phyloP scores from a whole-genome alignment of 2,888 invertebrate species.

The Ceriagrion tenellum region DNA sequence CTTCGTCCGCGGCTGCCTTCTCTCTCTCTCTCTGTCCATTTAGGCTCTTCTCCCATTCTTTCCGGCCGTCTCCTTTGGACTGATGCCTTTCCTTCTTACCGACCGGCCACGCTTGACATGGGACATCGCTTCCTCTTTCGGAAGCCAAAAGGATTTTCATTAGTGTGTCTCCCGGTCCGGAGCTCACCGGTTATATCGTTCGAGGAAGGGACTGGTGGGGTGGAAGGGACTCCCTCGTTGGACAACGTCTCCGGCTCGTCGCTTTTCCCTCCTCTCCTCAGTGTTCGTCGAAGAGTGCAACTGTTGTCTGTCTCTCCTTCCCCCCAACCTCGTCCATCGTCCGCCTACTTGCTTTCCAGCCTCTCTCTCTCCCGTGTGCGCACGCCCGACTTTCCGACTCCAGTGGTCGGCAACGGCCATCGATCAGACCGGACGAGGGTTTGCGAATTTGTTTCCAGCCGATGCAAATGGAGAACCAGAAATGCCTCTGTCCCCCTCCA shows the following conservation, averaged over 20 bases:
- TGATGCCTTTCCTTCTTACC: slow-evolving; percentile 28
- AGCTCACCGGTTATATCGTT: slow-evolving; percentile 8
- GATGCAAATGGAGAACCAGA: background rate
- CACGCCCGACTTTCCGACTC: background rate
- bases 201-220: background rate
- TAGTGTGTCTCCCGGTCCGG: background rate
- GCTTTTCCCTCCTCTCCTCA: background rate
- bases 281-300: background rate
- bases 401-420: background rate
- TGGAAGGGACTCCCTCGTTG: background rate
- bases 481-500: too few relatives aligned
- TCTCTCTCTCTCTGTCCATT: background rate
- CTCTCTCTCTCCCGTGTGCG: background rate
- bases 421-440: background rate
- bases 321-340: background rate
- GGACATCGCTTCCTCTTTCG: slow-evolving; percentile 50
- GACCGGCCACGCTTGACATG: background rate
- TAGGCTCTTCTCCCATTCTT: background rate
- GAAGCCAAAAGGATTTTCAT: slow-evolving; percentile 49
- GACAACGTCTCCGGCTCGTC: background rate
- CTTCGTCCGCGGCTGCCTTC: background rate
- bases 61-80: slow-evolving; percentile 23
- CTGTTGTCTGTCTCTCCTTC: background rate
- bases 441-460: background rate
- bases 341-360: too few relatives aligned